Evolutionary conservation across 2,113 vertebrate genomes (phyloP).

Genomic region (Calcarius ornatus): DNA sequence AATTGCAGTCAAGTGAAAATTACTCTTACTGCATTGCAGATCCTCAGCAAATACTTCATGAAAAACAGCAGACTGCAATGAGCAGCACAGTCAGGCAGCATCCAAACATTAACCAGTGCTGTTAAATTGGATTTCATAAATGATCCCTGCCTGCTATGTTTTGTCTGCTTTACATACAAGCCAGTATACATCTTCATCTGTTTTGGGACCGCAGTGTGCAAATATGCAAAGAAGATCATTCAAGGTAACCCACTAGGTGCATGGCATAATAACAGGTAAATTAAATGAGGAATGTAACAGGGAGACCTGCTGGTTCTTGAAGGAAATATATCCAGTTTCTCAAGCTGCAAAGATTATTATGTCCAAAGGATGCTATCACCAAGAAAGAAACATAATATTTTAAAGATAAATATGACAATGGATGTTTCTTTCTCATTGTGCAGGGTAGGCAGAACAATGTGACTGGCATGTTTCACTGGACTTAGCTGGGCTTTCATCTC

Average conservation of each 20-base stretch:
- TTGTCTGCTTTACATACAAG: conserved; percentile 4
- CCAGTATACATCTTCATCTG: conserved; percentile 15
- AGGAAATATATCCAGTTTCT: background rate
- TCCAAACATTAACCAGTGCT: conserved; percentile 9
- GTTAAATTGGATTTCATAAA: conserved; percentile 68
- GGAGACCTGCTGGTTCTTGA: background rate
- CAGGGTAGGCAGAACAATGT: background rate
- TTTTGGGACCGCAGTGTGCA: conserved; percentile 20
- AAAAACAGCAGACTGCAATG: conserved; percentile 56
- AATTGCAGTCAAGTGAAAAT: conserved; percentile 28
- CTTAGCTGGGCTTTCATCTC: background rate
- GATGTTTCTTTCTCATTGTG: background rate
- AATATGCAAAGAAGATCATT: background rate
- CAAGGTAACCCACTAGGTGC: background rate
- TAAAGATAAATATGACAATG: background rate
- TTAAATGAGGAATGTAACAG: background rate
- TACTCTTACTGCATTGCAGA: conserved; percentile 65
- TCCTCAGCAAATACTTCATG: conserved; percentile 22
- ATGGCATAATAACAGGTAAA: conserved; percentile 12
- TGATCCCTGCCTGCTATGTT: conserved; percentile 34
- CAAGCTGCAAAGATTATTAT: background rate
- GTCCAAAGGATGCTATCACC: background rate
- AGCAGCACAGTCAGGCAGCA: conserved; percentile 26
- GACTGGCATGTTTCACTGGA: background rate
- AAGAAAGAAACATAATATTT: background rate